Evolutionary conservation across 2,888 invertebrate species (phyloP), one percentile per base, ranked within the genome.

Genomic region (Phoronis australis): DNA sequence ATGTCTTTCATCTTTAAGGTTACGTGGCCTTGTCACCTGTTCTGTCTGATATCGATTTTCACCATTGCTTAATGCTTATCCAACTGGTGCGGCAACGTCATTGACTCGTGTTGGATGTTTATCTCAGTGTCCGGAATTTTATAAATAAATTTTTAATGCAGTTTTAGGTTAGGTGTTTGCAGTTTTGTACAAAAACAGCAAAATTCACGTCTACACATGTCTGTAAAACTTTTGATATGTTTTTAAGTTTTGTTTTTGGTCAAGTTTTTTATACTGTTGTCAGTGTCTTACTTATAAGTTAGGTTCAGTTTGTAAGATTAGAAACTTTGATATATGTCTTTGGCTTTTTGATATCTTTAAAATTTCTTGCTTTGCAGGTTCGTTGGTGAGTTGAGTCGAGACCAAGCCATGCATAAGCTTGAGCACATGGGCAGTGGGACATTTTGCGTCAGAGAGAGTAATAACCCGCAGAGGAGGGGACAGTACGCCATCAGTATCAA

Each of bases 401-500:
- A 64, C 24, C 56, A 55, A 21, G 74, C 75, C n/a, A 63, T 64
- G 42, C 54, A 61, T 23, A 62, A 62, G 41, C 61, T 80, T 49
- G 65, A 68, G 24, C 60, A 65, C 18, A 67, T 69, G 44, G 66
- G 70, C 3, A 71, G 73, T 52, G 79, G 79, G 18, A 75, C 78
- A 2, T 80, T 75, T 58, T 65, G 79, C 37, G 74, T 79, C n/a
- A 63, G 80, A 23, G 73, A 68, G 52, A 75, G 76, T 55, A 65
- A 60, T 41, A 71, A 68, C 52, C 63, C 62, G 6, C 59, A 55
- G 4, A 56, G 72, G 35, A 59, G 52, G 44, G 69, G 73, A 21
- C 68, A 71, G 47, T 75, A 72, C 37, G 78, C 76, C 2, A 68
- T 79, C 25, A 78, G 78, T 60, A 70, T 79, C 46, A 76, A 74